These are phyloP conservation scores for Bombus superbus DNA, from an alignment of 1,140 invertebrate genomes.

Conservation along the genomic window DNA sequence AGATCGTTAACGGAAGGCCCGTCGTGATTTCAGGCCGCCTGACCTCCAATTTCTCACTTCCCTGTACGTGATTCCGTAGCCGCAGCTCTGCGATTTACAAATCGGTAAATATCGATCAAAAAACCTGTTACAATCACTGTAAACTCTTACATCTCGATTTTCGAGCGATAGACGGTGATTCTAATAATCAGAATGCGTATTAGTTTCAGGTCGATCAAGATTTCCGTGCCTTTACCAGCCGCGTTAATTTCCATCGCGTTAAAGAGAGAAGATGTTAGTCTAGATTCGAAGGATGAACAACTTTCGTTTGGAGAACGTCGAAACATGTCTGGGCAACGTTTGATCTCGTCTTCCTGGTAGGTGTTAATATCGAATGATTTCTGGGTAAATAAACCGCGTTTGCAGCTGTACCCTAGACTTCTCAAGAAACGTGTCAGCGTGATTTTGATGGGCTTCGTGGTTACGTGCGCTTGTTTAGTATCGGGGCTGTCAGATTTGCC, in stretches of 20 bases:
- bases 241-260: neutral
- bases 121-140: no score
- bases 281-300: neutral
- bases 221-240: neutral
- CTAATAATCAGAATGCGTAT: neutral
- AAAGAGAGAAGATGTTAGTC: neutral
- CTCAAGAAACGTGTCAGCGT: neutral
- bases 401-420: no score
- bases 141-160: neutral
- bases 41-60: constrained; percentile 21
- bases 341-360: constrained; percentile 32
- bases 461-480: neutral
- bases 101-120: neutral
- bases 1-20: constrained; percentile 33
- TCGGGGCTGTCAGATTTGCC: neutral
- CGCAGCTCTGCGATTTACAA: neutral
- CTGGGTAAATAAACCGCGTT: neutral
- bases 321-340: neutral
- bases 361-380: neutral
- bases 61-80: constrained; percentile 18
- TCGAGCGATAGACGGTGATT: neutral
- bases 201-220: neutral
- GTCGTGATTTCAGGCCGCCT: constrained; percentile 15
- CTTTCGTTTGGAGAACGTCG: neutral
- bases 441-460: neutral